Conservation (phyloP, 2,888 invertebrate genomes). For the Aphodius granarius region DNA sequence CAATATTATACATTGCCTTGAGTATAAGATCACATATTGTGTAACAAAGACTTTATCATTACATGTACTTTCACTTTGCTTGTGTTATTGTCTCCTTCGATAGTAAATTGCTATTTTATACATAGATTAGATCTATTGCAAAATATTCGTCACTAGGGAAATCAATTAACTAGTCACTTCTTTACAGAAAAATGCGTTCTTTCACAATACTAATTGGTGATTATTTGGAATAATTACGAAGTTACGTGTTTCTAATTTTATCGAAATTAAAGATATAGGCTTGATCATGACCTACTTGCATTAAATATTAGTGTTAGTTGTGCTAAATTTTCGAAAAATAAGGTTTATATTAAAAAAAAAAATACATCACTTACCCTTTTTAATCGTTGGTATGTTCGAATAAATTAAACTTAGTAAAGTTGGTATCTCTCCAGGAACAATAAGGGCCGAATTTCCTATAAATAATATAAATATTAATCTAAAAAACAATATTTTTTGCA, state of each 20-base stretch:
- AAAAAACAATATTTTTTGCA: neutral
- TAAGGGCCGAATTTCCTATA: constrained; percentile 57
- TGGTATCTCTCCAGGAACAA: constrained; percentile 80
- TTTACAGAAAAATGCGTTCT: neutral
- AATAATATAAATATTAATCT: neutral
- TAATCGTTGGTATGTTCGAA: constrained; percentile 82
- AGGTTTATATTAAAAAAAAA: no score
- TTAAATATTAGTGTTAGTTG: neutral
- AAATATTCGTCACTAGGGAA: neutral
- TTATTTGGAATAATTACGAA: neutral
- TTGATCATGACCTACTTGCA: neutral
- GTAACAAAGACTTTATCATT: no score
- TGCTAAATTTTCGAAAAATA: neutral
- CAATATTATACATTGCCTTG: no score
- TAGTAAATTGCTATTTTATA: neutral
- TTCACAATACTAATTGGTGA: neutral
- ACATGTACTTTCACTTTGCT: neutral
- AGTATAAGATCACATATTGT: no score
- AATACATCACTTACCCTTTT: constrained; percentile 83
- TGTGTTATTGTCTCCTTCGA: neutral
- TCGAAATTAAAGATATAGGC: neutral
- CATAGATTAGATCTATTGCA: neutral
- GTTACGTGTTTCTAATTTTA: neutral
- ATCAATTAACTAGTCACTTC: neutral
- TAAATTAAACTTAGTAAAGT: constrained; percentile 78